Percentiles rank a stretch among this genome's conserved stretches.
phyloP scores from a whole-genome alignment of 2,797 vertebrate species.

The Sebastes diaconus region DNA sequence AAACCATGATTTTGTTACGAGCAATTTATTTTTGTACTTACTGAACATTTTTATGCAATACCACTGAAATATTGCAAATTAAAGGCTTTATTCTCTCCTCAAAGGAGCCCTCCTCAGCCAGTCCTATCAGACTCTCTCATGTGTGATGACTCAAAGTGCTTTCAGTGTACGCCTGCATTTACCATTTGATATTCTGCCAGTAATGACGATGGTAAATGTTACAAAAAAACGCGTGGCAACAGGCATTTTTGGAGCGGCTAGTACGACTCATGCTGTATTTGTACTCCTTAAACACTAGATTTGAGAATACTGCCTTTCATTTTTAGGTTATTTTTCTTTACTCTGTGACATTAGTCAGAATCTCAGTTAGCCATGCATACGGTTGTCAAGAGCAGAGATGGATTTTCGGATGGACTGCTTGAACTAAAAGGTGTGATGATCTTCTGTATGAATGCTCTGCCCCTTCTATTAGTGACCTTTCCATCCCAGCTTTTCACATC shows the following conservation, averaged over 20 bases:
- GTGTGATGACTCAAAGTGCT: slow-evolving; percentile 67
- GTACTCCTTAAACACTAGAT: slow-evolving; percentile 42
- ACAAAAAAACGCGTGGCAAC: slow-evolving; percentile 32
- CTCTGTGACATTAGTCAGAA: slow-evolving; percentile 27
- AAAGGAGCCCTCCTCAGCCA: slow-evolving; percentile 62
- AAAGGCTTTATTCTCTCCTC: slow-evolving; percentile 71
- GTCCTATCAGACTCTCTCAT: slow-evolving; percentile 47
- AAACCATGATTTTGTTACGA: slow-evolving; percentile 81
- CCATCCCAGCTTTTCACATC: slow-evolving; percentile 41
- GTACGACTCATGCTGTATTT: slow-evolving; percentile 30
- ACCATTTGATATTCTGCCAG: slow-evolving; percentile 48
- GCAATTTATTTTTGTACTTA: slow-evolving; percentile 83
- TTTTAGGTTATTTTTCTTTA: slow-evolving; percentile 37
- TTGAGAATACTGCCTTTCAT: slow-evolving; percentile 65
- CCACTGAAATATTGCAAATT: slow-evolving; percentile 66
- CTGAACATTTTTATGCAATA: slow-evolving; percentile 77
- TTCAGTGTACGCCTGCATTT: slow-evolving; percentile 68
- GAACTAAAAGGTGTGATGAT: slow-evolving; percentile 45
- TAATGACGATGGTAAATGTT: slow-evolving; percentile 57
- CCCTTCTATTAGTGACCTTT: slow-evolving; percentile 50
- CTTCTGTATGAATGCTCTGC: slow-evolving; percentile 56
- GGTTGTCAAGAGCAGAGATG: slow-evolving; percentile 23
- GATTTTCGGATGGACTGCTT: slow-evolving; percentile 42
- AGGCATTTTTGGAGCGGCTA: slow-evolving; percentile 45
- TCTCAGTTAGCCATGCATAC: slow-evolving; percentile 34